These are phyloP conservation scores for Netelia melanura DNA, from an alignment of 2,888 invertebrate genomes.

Conservation along the genomic window DNA sequence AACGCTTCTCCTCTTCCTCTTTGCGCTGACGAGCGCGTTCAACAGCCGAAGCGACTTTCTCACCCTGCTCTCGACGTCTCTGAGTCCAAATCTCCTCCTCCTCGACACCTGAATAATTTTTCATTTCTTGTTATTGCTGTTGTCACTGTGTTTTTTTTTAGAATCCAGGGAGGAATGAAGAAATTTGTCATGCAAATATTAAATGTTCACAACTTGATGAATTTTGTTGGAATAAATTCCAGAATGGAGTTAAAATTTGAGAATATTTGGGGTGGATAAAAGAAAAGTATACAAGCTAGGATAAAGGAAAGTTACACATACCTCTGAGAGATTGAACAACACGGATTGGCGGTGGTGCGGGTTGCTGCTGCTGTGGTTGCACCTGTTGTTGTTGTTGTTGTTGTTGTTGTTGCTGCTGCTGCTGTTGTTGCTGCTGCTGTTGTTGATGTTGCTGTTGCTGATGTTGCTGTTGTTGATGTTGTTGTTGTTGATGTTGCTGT, in stretches of 20 bases:
- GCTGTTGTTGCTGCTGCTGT: conserved; percentile 62
- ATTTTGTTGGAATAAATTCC: no score
- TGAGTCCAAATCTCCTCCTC: conserved; percentile 91
- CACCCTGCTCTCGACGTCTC: conserved; percentile 89
- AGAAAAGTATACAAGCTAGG: neutral
- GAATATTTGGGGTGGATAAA: neutral
- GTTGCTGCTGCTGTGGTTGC: conserved; percentile 45
- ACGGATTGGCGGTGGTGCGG: conserved; percentile 81
- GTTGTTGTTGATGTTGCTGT: conserved; percentile 45
- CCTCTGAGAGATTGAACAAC: conserved; percentile 82
- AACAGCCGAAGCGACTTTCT: conserved; percentile 92
- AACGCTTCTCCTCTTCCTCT: conserved; percentile 95
- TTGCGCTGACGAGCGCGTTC: conserved; percentile 94
- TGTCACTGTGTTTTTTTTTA: neutral
- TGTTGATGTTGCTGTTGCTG: conserved; percentile 42
- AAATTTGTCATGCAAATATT: no score
- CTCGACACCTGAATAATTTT: conserved; percentile 80
- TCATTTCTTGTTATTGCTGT: neutral
- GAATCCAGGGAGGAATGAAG: no score
- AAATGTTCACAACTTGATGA: no score
- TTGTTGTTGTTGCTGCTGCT: conserved; percentile 27
- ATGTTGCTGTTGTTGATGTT: conserved; percentile 63
- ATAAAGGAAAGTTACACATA: conserved; percentile 52
- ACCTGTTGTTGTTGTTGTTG: conserved; percentile 64
- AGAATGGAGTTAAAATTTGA: neutral